Evolutionary conservation across 1,140 invertebrate species (phyloP).

Genomic region (Apocrypta bakeri): DNA sequence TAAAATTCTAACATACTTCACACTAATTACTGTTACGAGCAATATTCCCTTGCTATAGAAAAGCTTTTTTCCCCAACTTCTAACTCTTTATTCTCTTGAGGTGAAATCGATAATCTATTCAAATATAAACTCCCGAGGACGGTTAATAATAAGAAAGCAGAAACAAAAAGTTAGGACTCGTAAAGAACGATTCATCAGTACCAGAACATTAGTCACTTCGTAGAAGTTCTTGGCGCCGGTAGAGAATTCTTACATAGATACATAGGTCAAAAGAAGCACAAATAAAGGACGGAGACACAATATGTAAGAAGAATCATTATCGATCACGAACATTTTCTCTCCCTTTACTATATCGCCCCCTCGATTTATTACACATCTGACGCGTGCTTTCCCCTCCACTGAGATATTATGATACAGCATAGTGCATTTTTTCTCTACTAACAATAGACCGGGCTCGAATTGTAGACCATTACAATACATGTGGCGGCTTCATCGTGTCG

Average conservation of each 20-base stretch:
- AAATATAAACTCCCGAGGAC: no score
- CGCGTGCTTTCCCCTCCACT: not conserved
- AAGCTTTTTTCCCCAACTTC: no score
- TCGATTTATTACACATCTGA: not conserved
- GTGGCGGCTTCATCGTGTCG: not conserved
- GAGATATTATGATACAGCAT: conserved; percentile 1
- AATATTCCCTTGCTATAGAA: no score
- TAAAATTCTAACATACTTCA: not conserved
- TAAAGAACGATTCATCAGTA: no score
- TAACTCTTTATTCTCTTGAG: no score
- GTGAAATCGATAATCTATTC: not conserved
- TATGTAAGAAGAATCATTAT: conserved; percentile 25
- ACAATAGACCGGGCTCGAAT: not conserved
- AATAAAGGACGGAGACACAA: not conserved
- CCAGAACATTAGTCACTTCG: no score
- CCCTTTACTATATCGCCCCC: not conserved
- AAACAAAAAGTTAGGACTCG: no score
- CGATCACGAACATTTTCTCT: conserved; percentile 20
- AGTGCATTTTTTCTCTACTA: not conserved
- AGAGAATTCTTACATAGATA: no score
- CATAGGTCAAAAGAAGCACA: no score
- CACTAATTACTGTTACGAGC: not conserved
- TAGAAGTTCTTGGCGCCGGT: no score
- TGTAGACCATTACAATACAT: not conserved
- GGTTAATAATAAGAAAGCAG: no score